Evolutionary conservation across 2,113 vertebrate genomes (phyloP).

Genomic region (Pollachius pollachius): DNA sequence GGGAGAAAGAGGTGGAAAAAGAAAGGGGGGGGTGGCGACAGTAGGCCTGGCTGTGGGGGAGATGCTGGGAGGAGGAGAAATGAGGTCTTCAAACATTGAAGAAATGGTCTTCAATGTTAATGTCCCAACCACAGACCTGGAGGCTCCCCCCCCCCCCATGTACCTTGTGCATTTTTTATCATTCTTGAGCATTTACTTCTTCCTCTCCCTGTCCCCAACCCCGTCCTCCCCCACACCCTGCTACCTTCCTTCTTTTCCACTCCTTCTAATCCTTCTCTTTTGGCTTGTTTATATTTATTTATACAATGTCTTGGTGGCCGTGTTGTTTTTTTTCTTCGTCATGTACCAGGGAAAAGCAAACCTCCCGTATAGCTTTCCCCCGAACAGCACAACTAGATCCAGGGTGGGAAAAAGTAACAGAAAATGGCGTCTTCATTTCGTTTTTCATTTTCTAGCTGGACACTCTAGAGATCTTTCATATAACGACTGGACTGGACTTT

Average conservation of each 20-base stretch:
- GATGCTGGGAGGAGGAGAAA: constrained; percentile 29
- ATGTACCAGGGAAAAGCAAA: constrained; percentile 70
- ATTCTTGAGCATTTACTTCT: constrained; percentile 18
- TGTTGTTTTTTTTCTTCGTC: constrained; percentile 56
- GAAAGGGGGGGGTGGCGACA: background rate
- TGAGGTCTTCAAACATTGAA: too few species aligned
- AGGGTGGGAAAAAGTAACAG: constrained; percentile 51
- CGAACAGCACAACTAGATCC: background rate
- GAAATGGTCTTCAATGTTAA: constrained; percentile 43
- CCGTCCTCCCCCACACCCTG: background rate
- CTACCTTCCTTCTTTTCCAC: constrained; percentile 4
- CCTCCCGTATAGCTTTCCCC: background rate
- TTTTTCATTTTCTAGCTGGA: background rate
- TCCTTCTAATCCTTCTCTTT: background rate
- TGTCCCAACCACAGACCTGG: constrained; percentile 44
- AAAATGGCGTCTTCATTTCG: constrained; percentile 65
- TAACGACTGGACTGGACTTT: constrained; percentile 30
- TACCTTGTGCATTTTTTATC: constrained; percentile 50
- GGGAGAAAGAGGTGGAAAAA: background rate
- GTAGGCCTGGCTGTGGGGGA: constrained; percentile 38
- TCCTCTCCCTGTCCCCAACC: background rate
- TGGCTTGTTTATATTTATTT: too few species aligned
- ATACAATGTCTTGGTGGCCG: constrained; percentile 27
- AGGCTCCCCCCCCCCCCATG: constrained; percentile 35
- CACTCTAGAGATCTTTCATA: constrained; percentile 35